Evolutionary conservation across 1,140 invertebrate genomes (phyloP).

Genomic region (Psix sp.): DNA sequence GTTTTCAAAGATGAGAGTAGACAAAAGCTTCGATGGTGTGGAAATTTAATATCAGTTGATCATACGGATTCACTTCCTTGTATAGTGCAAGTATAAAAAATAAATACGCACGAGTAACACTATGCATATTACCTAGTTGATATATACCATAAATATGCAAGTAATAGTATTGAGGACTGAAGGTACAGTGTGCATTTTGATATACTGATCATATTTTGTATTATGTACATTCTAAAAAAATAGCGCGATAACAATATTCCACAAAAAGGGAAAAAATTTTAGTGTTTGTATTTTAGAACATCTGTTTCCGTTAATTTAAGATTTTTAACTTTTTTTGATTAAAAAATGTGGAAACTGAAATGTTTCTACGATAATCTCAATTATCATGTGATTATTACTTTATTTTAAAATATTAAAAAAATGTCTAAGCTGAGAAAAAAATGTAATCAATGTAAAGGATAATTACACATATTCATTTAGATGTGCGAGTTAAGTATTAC

Average conservation of each 20-base stretch:
- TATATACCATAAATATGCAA: slow-evolving; percentile 29
- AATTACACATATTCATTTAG: too few species aligned
- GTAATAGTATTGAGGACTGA: slow-evolving; percentile 27
- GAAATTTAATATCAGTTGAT: slow-evolving; percentile 28
- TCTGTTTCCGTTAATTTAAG: background rate
- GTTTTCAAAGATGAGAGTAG: too few species aligned
- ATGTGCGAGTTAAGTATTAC: too few species aligned
- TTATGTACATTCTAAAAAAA: slow-evolving; percentile 1
- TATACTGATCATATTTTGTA: slow-evolving; percentile 2
- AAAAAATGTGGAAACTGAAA: too few species aligned
- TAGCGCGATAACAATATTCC: background rate
- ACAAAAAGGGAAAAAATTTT: background rate
- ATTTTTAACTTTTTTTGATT: background rate
- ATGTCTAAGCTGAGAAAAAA: too few species aligned
- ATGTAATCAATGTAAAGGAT: too few species aligned
- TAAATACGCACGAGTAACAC: slow-evolving; percentile 25
- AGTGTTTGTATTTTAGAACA: background rate
- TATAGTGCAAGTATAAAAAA: slow-evolving; percentile 18
- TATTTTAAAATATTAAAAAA: too few species aligned
- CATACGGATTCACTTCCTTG: slow-evolving; percentile 3
- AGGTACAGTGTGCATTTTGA: slow-evolving; percentile 12
- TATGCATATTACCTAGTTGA: slow-evolving; percentile 24
- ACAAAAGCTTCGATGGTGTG: slow-evolving; percentile 3
- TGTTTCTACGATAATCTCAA: too few species aligned
- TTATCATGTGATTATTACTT: too few species aligned